Evolutionary conservation across 2,888 invertebrate species (phyloP).

Genomic region (Rotaria magnacalcarata): DNA sequence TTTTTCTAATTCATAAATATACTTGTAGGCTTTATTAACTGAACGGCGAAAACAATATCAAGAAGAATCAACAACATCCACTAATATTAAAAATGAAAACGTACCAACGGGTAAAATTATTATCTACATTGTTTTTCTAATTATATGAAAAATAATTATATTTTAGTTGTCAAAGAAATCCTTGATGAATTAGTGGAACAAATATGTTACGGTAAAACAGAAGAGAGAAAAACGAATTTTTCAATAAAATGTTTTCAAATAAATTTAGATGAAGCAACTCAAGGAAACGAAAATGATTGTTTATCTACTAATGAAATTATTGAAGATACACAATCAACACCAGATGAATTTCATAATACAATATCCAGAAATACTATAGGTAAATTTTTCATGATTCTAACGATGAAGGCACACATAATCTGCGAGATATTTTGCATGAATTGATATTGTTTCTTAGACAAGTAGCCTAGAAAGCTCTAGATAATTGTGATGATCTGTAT

Average conservation of each 20-base stretch:
- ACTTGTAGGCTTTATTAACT: background rate
- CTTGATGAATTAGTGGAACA: slow-evolving; percentile 32
- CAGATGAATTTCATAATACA: background rate
- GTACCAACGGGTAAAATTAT: background rate
- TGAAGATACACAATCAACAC: slow-evolving; percentile 3
- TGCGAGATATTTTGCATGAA: too few species aligned
- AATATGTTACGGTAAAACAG: slow-evolving; percentile 27
- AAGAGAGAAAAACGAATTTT: too few species aligned
- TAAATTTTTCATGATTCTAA: background rate
- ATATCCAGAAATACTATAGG: background rate
- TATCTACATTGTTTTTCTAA: too few species aligned
- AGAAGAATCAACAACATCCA: background rate
- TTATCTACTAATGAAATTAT: slow-evolving; percentile 27
- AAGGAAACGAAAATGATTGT: background rate
- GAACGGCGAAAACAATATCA: background rate
- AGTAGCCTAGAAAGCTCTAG: too few species aligned
- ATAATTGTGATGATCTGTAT: background rate
- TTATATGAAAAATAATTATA: background rate
- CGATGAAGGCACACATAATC: too few species aligned
- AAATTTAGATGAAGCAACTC: slow-evolving; percentile 1
- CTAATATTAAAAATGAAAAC: background rate
- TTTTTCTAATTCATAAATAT: background rate
- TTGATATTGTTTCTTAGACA: too few species aligned
- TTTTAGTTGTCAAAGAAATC: background rate
- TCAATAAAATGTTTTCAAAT: background rate